Conservation (phyloP, 2,113 vertebrate species). For the Nothobranchius kuhntae region DNA sequence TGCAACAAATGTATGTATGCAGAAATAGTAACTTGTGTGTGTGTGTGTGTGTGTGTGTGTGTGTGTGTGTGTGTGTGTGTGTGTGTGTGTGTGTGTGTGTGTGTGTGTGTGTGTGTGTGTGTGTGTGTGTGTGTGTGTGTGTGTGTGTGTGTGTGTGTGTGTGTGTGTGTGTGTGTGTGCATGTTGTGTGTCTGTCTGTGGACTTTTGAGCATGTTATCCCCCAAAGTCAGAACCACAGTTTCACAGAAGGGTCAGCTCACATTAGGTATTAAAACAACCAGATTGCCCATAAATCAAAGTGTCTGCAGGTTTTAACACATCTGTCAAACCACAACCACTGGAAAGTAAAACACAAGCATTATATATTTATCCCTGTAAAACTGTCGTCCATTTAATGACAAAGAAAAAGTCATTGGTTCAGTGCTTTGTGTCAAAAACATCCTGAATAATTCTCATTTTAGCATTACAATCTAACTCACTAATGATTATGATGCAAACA, state of each 20-base stretch:
- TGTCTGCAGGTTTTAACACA: conserved; percentile 40
- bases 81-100: conserved; percentile 29
- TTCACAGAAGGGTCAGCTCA: conserved; percentile 67
- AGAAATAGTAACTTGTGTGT: not conserved
- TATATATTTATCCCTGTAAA: conserved; percentile 40
- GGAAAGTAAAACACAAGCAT: conserved; percentile 42
- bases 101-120: conserved; percentile 10
- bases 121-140: conserved; percentile 21
- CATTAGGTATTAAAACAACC: conserved; percentile 50
- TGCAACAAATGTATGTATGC: conserved; percentile 12
- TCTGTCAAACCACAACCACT: conserved; percentile 26
- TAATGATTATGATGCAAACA: not conserved
- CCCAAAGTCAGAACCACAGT: conserved; percentile 30
- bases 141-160: conserved; percentile 21
- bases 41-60: conserved; percentile 23
- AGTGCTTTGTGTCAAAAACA: conserved; percentile 10
- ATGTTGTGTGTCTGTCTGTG: conserved; percentile 30
- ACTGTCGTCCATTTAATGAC: conserved; percentile 38
- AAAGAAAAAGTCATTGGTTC: conserved; percentile 38
- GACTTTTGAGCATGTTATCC: conserved; percentile 40
- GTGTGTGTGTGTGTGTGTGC: conserved; percentile 9
- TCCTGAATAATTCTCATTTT: conserved; percentile 17
- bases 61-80: conserved; percentile 15
- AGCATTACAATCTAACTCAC: not conserved
- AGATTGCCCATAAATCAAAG: conserved; percentile 62